Evolutionary conservation across 2,113 vertebrate species (phyloP).

Genomic region (Dryoscopus gambensis): DNA sequence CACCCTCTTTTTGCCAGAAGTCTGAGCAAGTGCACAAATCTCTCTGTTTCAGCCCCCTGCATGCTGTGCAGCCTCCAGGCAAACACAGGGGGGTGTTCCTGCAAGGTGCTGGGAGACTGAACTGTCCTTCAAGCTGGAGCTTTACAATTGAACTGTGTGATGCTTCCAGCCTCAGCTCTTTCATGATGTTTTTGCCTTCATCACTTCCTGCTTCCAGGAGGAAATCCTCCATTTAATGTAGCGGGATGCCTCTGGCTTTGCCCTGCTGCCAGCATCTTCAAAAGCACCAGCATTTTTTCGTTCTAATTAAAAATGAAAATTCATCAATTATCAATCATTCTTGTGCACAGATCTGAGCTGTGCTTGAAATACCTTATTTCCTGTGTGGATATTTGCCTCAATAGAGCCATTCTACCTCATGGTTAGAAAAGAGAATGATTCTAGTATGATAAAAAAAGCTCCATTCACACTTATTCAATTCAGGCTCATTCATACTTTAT

Average conservation of each 20-base stretch:
- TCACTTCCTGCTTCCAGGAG: neutral
- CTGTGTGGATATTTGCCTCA: neutral
- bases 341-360: neutral
- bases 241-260: neutral
- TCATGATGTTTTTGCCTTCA: neutral
- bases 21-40: neutral
- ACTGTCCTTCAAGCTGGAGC: neutral
- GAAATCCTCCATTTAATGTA: neutral
- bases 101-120: neutral
- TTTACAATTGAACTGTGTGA: accelerated
- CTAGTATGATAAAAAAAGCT: neutral
- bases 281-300: neutral
- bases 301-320: neutral
- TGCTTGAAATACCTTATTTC: neutral
- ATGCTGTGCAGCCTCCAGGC: neutral
- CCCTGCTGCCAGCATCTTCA: neutral
- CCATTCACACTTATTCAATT: neutral
- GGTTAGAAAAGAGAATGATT: neutral
- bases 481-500: neutral
- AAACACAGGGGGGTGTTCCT: neutral
- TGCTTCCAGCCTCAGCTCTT: neutral
- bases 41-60: neutral
- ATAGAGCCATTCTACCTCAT: neutral
- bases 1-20: neutral
- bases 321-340: neutral